Percentiles rank a stretch among this genome's conserved stretches.
Evolutionary conservation across 1,140 invertebrate species (phyloP).

Genomic region (Epicauta chinensis): DNA sequence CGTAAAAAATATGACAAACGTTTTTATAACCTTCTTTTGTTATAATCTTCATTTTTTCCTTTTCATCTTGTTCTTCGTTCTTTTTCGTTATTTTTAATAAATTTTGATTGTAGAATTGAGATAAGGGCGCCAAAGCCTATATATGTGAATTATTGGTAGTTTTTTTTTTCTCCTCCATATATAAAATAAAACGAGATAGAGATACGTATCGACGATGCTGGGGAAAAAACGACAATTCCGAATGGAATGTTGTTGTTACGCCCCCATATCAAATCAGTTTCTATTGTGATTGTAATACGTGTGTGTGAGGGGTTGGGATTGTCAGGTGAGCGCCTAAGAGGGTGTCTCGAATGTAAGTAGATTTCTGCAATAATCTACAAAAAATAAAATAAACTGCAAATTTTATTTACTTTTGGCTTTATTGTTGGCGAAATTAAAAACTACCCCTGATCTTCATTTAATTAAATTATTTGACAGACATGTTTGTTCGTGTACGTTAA

Average conservation of each 20-base stretch:
- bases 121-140: slow-evolving; percentile 30
- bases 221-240: slow-evolving; percentile 7
- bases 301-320: not conserved
- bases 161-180: not conserved
- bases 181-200: not conserved
- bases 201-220: slow-evolving; percentile 11
- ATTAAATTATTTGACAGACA: slow-evolving; percentile 22
- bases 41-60: slow-evolving; percentile 34
- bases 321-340: slow-evolving; percentile 5
- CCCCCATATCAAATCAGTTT: slow-evolving; percentile 23
- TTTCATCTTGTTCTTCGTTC: slow-evolving; percentile 28
- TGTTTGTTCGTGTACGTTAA: slow-evolving; percentile 20
- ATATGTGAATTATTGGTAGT: not conserved
- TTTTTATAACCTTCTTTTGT: slow-evolving; percentile 30
- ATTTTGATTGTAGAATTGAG: slow-evolving; percentile 16
- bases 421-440: slow-evolving; percentile 19
- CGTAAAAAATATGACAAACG: slow-evolving; percentile 39
- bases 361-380: too few relatives aligned
- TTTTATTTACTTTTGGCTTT: too few relatives aligned
- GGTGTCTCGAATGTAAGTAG: too few relatives aligned
- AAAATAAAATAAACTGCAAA: too few relatives aligned
- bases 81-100: slow-evolving; percentile 34
- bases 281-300: slow-evolving; percentile 29
- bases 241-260: slow-evolving; percentile 16
- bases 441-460: slow-evolving; percentile 19